phyloP scores from a whole-genome alignment of 1,140 invertebrate genomes.

The Drosophila seguyi region DNA sequence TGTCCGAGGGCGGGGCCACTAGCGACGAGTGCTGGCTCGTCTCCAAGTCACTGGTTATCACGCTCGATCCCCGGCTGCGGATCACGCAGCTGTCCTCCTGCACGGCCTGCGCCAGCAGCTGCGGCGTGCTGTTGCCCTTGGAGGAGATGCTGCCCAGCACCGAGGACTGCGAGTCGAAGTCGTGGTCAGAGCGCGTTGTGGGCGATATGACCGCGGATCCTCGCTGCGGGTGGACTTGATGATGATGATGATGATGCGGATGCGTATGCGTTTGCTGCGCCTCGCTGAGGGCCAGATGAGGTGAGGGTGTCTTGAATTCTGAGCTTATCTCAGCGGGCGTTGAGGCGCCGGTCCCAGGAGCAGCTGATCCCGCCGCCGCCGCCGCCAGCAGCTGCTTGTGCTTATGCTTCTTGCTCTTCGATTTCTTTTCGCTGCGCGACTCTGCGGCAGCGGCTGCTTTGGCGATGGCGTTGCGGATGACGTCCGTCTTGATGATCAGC shows the following conservation, averaged over 20 bases:
- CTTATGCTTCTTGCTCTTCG: conserved; percentile 83
- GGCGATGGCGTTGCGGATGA: conserved; percentile 80
- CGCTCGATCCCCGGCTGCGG: conserved; percentile 81
- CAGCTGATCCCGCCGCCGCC: conserved; percentile 34
- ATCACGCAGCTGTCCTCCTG: conserved; percentile 83
- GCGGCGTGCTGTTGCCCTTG: conserved; percentile 80
- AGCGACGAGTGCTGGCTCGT: conserved; percentile 84
- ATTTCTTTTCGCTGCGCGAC: conserved; percentile 78
- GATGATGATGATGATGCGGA: conserved; percentile 38
- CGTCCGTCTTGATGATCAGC: conserved; percentile 83
- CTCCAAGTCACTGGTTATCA: conserved; percentile 82
- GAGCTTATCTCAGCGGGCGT: conserved; percentile 47
- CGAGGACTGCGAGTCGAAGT: conserved; percentile 84
- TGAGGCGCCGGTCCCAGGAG: conserved; percentile 51
- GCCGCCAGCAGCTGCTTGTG: conserved; percentile 81
- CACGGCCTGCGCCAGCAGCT: conserved; percentile 66
- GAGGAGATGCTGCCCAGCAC: conserved; percentile 84
- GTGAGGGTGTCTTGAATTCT: conserved; percentile 86
- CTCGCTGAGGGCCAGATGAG: conserved; percentile 85
- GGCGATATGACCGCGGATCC: conserved; percentile 68
- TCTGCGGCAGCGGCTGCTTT: conserved; percentile 73
- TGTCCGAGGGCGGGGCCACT: conserved; percentile 84
- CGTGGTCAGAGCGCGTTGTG: conserved; percentile 74
- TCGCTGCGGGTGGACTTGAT: conserved; percentile 43
- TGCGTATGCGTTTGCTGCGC: conserved; percentile 25